Conservation (phyloP, 1,140 invertebrate genomes). For the Mesaphorura yosii region DNA sequence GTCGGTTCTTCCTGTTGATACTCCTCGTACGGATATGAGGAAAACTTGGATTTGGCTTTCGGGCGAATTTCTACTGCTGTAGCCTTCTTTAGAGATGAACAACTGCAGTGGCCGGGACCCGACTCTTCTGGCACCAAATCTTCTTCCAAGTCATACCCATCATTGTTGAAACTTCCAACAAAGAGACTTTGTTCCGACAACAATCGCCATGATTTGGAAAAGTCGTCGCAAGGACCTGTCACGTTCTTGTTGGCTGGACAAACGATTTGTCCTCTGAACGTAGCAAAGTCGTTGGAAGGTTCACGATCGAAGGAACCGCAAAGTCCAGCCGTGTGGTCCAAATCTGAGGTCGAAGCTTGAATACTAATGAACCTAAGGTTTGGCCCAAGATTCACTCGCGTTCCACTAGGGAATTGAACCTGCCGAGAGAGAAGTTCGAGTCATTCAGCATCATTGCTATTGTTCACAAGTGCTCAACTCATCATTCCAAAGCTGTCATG, state of each 20-base stretch:
- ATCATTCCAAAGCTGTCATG: neutral
- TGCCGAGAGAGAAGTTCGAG: constrained; percentile 3
- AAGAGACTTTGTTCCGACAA: constrained; percentile 27
- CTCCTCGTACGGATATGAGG: constrained; percentile 27
- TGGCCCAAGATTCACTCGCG: constrained; percentile 27
- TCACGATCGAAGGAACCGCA: constrained; percentile 30
- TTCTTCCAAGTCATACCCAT: constrained; percentile 17
- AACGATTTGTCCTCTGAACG: constrained; percentile 19
- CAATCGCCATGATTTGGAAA: constrained; percentile 27
- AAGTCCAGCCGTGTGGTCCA: constrained; percentile 27
- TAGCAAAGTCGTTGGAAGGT: constrained; percentile 23
- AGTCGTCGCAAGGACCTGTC: constrained; percentile 21
- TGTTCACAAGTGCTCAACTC: neutral
- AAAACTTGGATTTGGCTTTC: constrained; percentile 16
- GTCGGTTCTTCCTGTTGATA: constrained; percentile 21
- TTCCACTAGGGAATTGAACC: constrained; percentile 30
- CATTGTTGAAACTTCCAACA: constrained; percentile 23
- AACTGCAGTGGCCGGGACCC: constrained; percentile 29
- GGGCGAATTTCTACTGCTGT: constrained; percentile 18
- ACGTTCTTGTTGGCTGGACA: constrained; percentile 16
- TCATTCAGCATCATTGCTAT: neutral
- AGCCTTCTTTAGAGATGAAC: constrained; percentile 24
- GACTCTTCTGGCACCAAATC: constrained; percentile 12
- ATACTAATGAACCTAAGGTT: constrained; percentile 28
- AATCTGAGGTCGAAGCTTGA: constrained; percentile 27